These are phyloP conservation scores for Ectropis grisescens DNA, from an alignment of 1,140 invertebrate genomes.

Conservation along the genomic window DNA sequence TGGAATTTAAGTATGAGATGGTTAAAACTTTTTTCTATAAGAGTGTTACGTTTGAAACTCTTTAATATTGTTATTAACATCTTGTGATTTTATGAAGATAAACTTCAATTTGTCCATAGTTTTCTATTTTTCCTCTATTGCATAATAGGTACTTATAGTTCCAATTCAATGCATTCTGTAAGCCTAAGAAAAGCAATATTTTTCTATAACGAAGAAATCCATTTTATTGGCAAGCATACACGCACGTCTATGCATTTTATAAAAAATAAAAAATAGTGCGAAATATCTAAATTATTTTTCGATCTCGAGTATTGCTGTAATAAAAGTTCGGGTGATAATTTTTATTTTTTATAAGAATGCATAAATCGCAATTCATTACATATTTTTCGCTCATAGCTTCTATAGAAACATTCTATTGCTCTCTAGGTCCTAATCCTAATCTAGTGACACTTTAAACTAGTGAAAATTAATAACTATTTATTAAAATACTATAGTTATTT, in stretches of 20 bases:
- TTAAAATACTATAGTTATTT: constrained; percentile 34
- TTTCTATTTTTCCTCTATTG: too few species aligned
- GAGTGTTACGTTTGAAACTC: constrained; percentile 12
- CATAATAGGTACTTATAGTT: constrained; percentile 12
- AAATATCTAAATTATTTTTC: constrained; percentile 20
- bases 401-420: too few species aligned
- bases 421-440: constrained; percentile 37
- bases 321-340: too few species aligned
- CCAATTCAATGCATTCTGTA: constrained; percentile 42
- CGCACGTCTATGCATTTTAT: constrained; percentile 16
- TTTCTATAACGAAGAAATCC: constrained; percentile 44
- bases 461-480: constrained; percentile 40
- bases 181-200: constrained; percentile 42
- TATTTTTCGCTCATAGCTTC: too few species aligned
- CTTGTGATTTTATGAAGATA: background rate
- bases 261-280: constrained; percentile 18
- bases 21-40: too few species aligned
- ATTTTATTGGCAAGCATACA: constrained; percentile 16
- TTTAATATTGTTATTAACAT: constrained; percentile 12
- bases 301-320: constrained; percentile 18
- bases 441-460: constrained; percentile 36
- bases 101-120: too few species aligned
- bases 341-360: too few species aligned
- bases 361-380: too few species aligned
- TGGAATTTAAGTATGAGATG: constrained; percentile 7